Percentiles rank a stretch among this genome's conserved stretches.
Conservation (phyloP, 2,113 vertebrate species). For the Collichthys lucidus region DNA sequence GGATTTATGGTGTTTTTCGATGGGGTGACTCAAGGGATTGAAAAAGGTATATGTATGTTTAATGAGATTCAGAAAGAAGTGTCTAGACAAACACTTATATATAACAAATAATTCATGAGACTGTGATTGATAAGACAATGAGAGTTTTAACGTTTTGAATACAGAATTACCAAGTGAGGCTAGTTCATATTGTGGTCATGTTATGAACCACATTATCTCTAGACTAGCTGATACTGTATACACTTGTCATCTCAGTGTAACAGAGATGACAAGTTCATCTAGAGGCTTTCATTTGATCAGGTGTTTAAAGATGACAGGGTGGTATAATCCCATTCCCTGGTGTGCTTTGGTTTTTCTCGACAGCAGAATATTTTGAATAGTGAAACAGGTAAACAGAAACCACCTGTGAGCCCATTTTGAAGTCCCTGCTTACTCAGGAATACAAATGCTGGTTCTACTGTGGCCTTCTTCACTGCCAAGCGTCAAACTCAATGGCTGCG, state of each 20-base stretch:
- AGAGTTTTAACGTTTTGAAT: neutral
- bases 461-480: too few relatives aligned
- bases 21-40: neutral
- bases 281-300: neutral
- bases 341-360: neutral
- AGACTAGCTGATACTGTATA: neutral
- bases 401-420: neutral
- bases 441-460: neutral
- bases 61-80: constrained; percentile 10
- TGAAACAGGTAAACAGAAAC: too few relatives aligned
- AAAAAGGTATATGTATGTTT: constrained; percentile 23
- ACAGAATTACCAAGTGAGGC: too few relatives aligned
- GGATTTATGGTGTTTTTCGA: constrained; percentile 23
- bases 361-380: neutral
- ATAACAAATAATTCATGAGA: constrained; percentile 1
- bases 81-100: constrained; percentile 9
- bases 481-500: too few relatives aligned
- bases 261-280: neutral
- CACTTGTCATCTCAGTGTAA: too few relatives aligned
- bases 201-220: neutral
- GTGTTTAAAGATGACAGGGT: neutral
- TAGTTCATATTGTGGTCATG: neutral
- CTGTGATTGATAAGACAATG: constrained; percentile 2
- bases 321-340: too few relatives aligned
- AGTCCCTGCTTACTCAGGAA: neutral